Conservation (phyloP, 2,888 invertebrate species). For the Sturmia bella region DNA sequence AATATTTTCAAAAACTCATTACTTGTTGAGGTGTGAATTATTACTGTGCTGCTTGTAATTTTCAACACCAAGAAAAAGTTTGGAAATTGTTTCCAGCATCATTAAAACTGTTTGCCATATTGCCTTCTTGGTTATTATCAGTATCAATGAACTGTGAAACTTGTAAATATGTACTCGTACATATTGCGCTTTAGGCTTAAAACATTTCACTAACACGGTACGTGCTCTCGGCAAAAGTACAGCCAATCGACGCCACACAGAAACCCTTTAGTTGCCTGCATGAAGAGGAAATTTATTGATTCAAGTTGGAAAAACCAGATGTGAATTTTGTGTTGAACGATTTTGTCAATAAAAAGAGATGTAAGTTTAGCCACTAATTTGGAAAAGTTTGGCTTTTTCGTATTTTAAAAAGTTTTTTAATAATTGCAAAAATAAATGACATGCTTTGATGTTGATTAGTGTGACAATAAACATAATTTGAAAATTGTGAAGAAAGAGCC, state of each 20-base stretch:
- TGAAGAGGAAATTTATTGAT: conserved; percentile 55
- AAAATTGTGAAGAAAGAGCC: conserved; percentile 75
- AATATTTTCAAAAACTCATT: conserved; percentile 56
- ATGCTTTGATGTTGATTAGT: conserved; percentile 46
- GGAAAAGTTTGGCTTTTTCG: neutral
- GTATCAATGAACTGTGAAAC: conserved; percentile 60
- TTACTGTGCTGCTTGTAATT: conserved; percentile 52
- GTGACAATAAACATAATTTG: conserved; percentile 71
- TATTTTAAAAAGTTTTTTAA: conserved; percentile 39
- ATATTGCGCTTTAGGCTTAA: conserved; percentile 13
- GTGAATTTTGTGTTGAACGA: conserved; percentile 21
- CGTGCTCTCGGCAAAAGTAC: conserved; percentile 52
- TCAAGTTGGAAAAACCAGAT: conserved; percentile 61
- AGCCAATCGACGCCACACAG: conserved; percentile 38
- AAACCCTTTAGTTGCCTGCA: neutral
- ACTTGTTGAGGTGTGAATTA: conserved; percentile 70
- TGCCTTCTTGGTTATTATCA: conserved; percentile 55
- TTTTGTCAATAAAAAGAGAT: conserved; percentile 59
- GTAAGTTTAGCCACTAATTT: conserved; percentile 53
- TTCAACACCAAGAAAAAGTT: conserved; percentile 62
- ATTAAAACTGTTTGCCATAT: conserved; percentile 58
- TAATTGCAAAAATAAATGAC: conserved; percentile 46
- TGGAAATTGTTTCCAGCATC: conserved; percentile 53
- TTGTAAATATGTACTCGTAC: conserved; percentile 35
- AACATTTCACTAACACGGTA: conserved; percentile 46